phyloP scores from a whole-genome alignment of 2,888 invertebrate genomes.

The Melanostoma scalare region DNA sequence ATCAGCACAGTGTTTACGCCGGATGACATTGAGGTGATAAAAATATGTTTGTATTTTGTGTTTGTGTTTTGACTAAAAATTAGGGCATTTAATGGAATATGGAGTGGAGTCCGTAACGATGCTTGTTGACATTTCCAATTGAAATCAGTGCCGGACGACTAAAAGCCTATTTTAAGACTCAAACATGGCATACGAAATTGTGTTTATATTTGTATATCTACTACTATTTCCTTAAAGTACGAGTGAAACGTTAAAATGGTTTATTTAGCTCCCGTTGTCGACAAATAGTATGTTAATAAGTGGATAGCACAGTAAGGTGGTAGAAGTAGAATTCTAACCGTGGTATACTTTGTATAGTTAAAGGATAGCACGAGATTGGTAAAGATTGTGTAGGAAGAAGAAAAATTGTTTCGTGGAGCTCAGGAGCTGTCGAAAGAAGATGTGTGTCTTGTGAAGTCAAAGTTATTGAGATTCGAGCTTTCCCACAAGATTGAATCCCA shows the following conservation, averaged over 20 bases:
- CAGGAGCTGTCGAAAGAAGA: too few relatives aligned
- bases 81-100: conserved; percentile 61
- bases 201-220: conserved; percentile 11
- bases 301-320: conserved; percentile 11
- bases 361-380: too few relatives aligned
- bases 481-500: too few relatives aligned
- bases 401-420: too few relatives aligned
- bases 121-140: conserved; percentile 40
- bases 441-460: too few relatives aligned
- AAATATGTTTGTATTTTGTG: conserved; percentile 27
- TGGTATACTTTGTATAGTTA: too few relatives aligned
- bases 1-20: conserved; percentile 21
- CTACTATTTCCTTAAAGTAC: conserved; percentile 19
- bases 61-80: conserved; percentile 64
- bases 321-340: neutral
- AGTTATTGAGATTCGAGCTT: too few relatives aligned
- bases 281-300: conserved; percentile 12
- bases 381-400: too few relatives aligned
- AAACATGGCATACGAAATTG: neutral
- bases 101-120: conserved; percentile 7
- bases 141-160: conserved; percentile 18
- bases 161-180: neutral
- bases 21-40: conserved; percentile 68
- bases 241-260: neutral
- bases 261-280: conserved; percentile 13